Evolutionary conservation across 2,888 invertebrate genomes (phyloP).

Genomic region (Cosmorhoe ocellata): DNA sequence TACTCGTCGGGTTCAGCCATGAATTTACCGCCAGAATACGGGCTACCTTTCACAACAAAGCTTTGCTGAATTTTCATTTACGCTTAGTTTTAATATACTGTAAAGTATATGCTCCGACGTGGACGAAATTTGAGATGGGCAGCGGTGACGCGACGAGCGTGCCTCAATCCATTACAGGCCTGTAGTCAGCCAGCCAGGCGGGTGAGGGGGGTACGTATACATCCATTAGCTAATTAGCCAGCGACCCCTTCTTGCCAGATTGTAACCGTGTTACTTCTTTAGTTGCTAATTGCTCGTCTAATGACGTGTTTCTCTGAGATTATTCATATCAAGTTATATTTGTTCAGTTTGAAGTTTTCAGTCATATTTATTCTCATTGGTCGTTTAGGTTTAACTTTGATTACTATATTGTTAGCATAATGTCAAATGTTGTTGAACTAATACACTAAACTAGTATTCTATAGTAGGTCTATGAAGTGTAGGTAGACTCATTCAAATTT

Average conservation of each 20-base stretch:
- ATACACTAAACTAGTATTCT: too few relatives aligned
- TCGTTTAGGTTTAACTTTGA: too few relatives aligned
- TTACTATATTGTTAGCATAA: too few relatives aligned
- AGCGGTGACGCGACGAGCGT: constrained; percentile 57
- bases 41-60: constrained; percentile 12
- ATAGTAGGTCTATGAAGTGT: too few relatives aligned
- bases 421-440: too few relatives aligned
- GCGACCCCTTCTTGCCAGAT: constrained; percentile 75
- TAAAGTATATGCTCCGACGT: constrained; percentile 9
- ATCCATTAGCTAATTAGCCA: constrained; percentile 79
- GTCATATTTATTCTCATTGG: too few relatives aligned
- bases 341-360: constrained; percentile 13
- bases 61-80: background rate
- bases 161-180: constrained; percentile 71
- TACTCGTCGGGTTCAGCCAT: background rate
- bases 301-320: constrained; percentile 38
- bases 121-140: constrained; percentile 64
- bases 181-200: constrained; percentile 36
- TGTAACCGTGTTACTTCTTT: constrained; percentile 63
- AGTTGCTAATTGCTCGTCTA: constrained; percentile 64
- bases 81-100: background rate
- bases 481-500: background rate
- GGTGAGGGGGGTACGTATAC: constrained; percentile 40
- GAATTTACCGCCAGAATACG: constrained; percentile 13
- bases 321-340: constrained; percentile 17